These are phyloP conservation scores for Scolopax bukidnonensis DNA, from an alignment of 2,797 vertebrate species.

Conservation along the genomic window DNA sequence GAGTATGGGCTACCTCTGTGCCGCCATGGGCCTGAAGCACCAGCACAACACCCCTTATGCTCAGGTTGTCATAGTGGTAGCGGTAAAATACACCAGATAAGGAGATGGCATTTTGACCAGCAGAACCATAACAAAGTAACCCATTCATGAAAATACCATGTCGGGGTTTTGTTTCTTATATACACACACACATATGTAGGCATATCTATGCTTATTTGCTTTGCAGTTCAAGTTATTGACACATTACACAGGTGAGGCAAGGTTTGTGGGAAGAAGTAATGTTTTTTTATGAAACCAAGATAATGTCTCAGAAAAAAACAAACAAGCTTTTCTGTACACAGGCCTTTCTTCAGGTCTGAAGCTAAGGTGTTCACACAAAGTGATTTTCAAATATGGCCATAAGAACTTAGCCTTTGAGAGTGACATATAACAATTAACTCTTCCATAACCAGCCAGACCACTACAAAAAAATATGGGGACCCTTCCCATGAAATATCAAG, in stretches of 20 bases:
- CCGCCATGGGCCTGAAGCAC: not conserved
- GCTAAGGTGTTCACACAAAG: not conserved
- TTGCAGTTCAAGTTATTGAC: not conserved
- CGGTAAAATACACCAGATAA: not conserved
- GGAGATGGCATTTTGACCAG: not conserved
- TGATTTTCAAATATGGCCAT: not conserved
- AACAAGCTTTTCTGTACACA: not conserved
- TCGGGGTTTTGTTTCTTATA: not conserved
- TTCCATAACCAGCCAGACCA: not conserved
- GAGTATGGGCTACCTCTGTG: not conserved
- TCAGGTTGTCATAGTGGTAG: not conserved
- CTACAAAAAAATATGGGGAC: rapidly evolving
- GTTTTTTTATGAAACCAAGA: not conserved
- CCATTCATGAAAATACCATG: not conserved
- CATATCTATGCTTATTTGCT: not conserved
- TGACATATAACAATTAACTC: not conserved
- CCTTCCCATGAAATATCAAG: not conserved
- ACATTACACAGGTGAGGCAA: not conserved
- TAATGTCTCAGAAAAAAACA: not conserved
- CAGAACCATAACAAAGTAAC: not conserved
- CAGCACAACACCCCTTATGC: not conserved
- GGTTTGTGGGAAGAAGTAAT: not conserved
- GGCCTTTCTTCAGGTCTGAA: not conserved
- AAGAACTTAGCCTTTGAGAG: not conserved
- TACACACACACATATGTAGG: not conserved